Evolutionary conservation across 2,113 vertebrate species (phyloP).

Genomic region (Argyrosomus japonicus): DNA sequence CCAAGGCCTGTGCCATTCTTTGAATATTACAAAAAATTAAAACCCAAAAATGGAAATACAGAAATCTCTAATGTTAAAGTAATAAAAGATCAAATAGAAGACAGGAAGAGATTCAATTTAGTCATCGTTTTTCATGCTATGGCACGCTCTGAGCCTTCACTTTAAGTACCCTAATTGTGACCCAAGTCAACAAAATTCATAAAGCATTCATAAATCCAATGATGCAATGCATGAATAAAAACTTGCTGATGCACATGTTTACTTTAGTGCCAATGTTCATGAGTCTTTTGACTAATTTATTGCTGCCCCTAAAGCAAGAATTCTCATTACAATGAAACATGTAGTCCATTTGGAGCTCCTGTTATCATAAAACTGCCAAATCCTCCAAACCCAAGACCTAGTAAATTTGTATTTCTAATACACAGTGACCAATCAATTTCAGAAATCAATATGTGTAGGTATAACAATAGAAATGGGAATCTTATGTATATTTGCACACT

Average conservation of each 20-base stretch:
- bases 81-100: not conserved
- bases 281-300: constrained; percentile 46
- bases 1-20: too few species aligned
- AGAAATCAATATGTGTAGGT: not conserved
- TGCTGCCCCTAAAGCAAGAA: constrained; percentile 32
- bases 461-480: not conserved
- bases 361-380: constrained; percentile 39
- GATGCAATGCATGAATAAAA: constrained; percentile 42
- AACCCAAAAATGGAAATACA: not conserved
- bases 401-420: not conserved
- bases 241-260: constrained; percentile 50
- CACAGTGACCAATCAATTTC: not conserved
- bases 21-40: too few species aligned
- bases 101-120: not conserved
- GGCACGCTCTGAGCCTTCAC: not conserved
- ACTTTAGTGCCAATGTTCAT: constrained; percentile 27
- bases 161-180: constrained; percentile 26
- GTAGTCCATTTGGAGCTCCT: constrained; percentile 7
- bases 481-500: not conserved
- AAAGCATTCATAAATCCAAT: constrained; percentile 43
- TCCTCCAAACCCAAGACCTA: not conserved
- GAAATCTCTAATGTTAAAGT: not conserved
- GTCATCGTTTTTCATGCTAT: not conserved
- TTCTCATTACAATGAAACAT: constrained; percentile 44
- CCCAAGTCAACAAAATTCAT: constrained; percentile 26